Percentiles rank a stretch among this genome's conserved stretches.
phyloP scores from a whole-genome alignment of 2,888 invertebrate genomes.

The Drosophila hamatofila region DNA sequence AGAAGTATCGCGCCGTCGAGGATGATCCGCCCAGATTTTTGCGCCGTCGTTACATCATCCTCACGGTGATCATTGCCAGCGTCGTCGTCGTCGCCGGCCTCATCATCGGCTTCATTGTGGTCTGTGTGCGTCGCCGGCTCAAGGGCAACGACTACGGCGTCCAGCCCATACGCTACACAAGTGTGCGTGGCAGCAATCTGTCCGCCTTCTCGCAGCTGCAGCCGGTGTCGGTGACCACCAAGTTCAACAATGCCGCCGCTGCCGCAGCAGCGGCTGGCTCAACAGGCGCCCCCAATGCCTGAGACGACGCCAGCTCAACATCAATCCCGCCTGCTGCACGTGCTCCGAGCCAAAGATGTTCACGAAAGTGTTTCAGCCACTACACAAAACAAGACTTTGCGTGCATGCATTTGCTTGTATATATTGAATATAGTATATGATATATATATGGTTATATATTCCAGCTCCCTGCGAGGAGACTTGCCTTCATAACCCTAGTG shows the following conservation, averaged over 20 bases:
- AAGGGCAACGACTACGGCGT: conserved; percentile 82
- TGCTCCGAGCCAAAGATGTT: conserved; percentile 80
- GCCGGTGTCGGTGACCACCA: conserved; percentile 59
- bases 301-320: conserved; percentile 9
- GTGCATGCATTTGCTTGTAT: conserved; percentile 49
- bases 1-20: conserved; percentile 78
- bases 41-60: conserved; percentile 83
- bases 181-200: conserved; percentile 82
- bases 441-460: conserved; percentile 1
- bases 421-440: conserved; percentile 42
- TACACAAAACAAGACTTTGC: conserved; percentile 52
- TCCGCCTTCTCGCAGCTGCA: conserved; percentile 78
- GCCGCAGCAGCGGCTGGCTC: conserved; percentile 12
- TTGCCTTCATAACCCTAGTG: conserved; percentile 53
- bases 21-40: conserved; percentile 84
- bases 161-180: conserved; percentile 84
- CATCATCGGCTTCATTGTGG: conserved; percentile 82
- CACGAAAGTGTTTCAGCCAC: conserved; percentile 59
- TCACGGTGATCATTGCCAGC: conserved; percentile 82
- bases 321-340: conserved; percentile 45
- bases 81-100: conserved; percentile 82
- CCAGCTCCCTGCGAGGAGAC: conserved; percentile 21
- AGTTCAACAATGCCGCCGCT: conserved; percentile 60
- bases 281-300: conserved; percentile 70
- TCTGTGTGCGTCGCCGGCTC: conserved; percentile 81